phyloP scores from a whole-genome alignment of 2,797 vertebrate genomes.

The Chaetodon trifasciatus region DNA sequence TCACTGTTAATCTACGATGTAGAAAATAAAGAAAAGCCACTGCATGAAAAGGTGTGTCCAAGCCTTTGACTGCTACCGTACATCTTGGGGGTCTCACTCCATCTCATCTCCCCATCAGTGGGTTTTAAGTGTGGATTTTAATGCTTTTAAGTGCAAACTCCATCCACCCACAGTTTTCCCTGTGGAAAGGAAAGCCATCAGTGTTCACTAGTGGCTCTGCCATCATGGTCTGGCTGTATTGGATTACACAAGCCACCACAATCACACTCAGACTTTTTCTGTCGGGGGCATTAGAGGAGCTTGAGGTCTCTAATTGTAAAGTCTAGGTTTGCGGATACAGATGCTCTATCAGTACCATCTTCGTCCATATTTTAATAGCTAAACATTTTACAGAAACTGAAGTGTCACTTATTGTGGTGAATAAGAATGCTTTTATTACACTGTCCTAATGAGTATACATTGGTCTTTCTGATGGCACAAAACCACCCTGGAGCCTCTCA shows the following conservation, averaged over 20 bases:
- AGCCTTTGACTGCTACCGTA: too few species aligned
- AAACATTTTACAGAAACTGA: not conserved
- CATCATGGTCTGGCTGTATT: conserved; percentile 64
- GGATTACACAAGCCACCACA: conserved; percentile 72
- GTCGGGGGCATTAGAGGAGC: conserved; percentile 43
- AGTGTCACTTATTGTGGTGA: not conserved
- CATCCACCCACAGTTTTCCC: conserved; percentile 59
- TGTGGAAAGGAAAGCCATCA: conserved; percentile 70
- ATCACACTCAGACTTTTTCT: conserved; percentile 61
- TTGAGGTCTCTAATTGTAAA: conserved; percentile 45
- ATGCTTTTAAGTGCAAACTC: conserved; percentile 75
- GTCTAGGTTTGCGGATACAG: conserved; percentile 1
- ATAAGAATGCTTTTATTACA: conserved; percentile 3
- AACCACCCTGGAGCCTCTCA: conserved; percentile 7
- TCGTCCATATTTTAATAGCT: not conserved
- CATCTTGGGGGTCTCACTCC: conserved; percentile 36
- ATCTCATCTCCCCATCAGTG: conserved; percentile 57
- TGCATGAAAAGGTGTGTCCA: too few species aligned
- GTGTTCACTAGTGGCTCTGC: conserved; percentile 56
- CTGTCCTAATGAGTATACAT: not conserved
- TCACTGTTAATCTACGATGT: too few species aligned
- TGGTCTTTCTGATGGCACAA: not conserved
- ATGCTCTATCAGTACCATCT: conserved; percentile 12
- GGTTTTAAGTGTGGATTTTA: conserved; percentile 60
- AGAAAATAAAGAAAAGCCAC: too few species aligned